Evolutionary conservation across 2,888 invertebrate species (phyloP).

Genomic region (Trachelus stipa): DNA sequence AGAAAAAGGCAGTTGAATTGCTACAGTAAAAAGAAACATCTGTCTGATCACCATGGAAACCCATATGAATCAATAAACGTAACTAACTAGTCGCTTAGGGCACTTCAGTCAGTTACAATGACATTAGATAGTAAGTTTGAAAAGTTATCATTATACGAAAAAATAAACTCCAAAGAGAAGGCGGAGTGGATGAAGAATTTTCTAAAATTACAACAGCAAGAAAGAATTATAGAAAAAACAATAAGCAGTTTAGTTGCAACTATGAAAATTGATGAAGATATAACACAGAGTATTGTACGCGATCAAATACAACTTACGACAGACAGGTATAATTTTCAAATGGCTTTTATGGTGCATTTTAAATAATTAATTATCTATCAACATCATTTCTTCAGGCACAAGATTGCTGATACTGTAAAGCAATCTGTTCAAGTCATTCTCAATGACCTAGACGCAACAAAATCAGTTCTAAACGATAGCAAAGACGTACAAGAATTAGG

Average conservation of each 20-base stretch:
- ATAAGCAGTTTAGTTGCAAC: constrained; percentile 43
- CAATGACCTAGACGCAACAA: constrained; percentile 41
- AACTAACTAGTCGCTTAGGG: not conserved
- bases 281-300: constrained; percentile 39
- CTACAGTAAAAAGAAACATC: not conserved
- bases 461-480: constrained; percentile 35
- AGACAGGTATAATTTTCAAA: constrained; percentile 44
- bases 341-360: constrained; percentile 17
- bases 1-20: not conserved
- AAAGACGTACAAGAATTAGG: constrained; percentile 46
- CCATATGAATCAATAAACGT: not conserved
- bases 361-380: constrained; percentile 14
- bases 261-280: constrained; percentile 47
- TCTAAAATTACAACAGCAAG: constrained; percentile 55
- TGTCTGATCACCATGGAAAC: not conserved
- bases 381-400: constrained; percentile 31
- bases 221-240: constrained; percentile 51
- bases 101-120: not conserved
- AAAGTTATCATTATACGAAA: not conserved
- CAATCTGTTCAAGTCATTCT: constrained; percentile 37
- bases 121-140: not conserved
- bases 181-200: constrained; percentile 43
- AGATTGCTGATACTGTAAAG: constrained; percentile 28
- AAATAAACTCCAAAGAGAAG: constrained; percentile 21
- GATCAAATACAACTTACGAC: constrained; percentile 34